Base-by-base conservation (phyloP, 1,140 invertebrate species). In the Pentalonia nigronervosa region DNA sequence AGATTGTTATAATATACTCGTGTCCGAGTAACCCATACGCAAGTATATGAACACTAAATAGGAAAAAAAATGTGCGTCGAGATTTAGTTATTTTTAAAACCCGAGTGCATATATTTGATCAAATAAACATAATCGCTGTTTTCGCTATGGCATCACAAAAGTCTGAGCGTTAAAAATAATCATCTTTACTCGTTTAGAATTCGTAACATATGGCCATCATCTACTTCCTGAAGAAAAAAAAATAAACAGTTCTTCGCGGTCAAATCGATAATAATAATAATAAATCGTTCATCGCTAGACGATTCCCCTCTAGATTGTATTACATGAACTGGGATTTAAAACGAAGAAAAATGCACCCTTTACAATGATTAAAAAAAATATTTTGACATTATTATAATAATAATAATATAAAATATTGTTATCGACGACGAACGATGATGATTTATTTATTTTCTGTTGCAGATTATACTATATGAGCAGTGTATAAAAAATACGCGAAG, bases 41-140 rank as follows among this genome's bases (percentile, higher is more conserved):
- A 41, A 41, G 41, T 41, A 41, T 41, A n/a, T n/a, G n/a, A 41
- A 41, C 41, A 60, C 56, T 60, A 11, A 30, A 60, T 67, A n/a
- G 30, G 4, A n/a, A 41, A 76, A 4, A n/a, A 76, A 20, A n/a
- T 17, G 17, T n/a, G 17, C 60, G 60, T 76, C n/a, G 14, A 14
- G 14, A n/a, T 76, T 76, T 76, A n/a, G 60, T n/a, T 76, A 76
- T 76, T 76, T 76, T 76, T 76, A 76, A n/a, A 76, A 76, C 60
- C 7, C 1, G 30, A 76, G n/a, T 3, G 60, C 60, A 7, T 76
- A 23, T 53, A 23, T 14, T 20, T 34, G 30, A 17, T n/a, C 60
- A 3, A 76, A 76, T 76, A 76, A 53, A 76, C 60, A 76, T 76
- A 76, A 76, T 76, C 60, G 14, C 30, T 76, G 60, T 76, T 76